Evolutionary conservation across 2,797 vertebrate genomes (phyloP).

Genomic region (Choloepus didactylus): DNA sequence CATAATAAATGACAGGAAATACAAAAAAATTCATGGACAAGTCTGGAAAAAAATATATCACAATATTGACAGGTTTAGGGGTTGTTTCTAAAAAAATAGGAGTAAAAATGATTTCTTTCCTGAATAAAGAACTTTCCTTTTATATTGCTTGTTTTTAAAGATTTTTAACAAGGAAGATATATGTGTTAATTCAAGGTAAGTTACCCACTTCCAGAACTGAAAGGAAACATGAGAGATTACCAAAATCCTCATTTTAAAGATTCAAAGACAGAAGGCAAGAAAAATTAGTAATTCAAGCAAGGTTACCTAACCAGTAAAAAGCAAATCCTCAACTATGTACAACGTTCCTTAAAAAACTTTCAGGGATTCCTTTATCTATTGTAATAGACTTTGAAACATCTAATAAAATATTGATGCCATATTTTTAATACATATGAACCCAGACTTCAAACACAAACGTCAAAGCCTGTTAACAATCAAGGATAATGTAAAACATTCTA

Average conservation of each 20-base stretch:
- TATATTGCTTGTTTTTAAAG: neutral
- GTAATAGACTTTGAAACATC: slow-evolving; percentile 3
- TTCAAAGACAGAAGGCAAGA: slow-evolving; percentile 17
- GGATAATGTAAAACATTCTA: slow-evolving; percentile 3
- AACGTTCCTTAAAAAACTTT: neutral
- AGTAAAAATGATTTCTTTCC: neutral
- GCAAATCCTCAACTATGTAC: neutral
- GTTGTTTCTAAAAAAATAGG: neutral
- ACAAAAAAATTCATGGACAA: neutral
- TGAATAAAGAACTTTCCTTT: slow-evolving; percentile 21
- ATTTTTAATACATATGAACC: neutral
- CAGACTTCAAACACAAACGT: slow-evolving; percentile 50
- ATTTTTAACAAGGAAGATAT: slow-evolving; percentile 33
- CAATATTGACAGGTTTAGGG: neutral
- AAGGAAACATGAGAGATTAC: neutral
- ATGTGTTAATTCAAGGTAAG: slow-evolving; percentile 35
- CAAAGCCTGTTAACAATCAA: slow-evolving; percentile 15
- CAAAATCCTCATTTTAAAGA: slow-evolving; percentile 35
- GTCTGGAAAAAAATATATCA: slow-evolving; percentile 34
- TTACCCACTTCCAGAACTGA: neutral
- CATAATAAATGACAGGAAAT: neutral
- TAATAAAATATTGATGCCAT: neutral
- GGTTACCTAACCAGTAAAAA: neutral
- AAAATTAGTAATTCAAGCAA: neutral
- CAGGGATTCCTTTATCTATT: neutral